Conservation (phyloP, 2,113 vertebrate genomes). For the Columbina picui region DNA sequence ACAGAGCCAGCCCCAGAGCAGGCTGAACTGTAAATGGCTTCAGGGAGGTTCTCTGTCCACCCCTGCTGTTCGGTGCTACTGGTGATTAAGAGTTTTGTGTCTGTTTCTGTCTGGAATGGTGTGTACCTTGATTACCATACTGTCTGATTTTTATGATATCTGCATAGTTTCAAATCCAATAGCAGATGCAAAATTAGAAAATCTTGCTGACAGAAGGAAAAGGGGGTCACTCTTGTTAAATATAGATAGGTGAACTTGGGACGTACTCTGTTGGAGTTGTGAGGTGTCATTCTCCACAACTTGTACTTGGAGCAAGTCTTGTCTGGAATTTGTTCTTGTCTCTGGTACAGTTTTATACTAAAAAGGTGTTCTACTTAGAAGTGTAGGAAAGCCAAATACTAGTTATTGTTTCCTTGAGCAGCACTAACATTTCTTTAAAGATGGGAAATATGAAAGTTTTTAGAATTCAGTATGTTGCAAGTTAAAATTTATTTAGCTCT, state of each 20-base stretch:
- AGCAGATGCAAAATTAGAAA: neutral
- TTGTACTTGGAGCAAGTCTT: neutral
- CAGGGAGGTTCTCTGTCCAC: neutral
- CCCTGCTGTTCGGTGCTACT: neutral
- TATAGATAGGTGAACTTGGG: neutral
- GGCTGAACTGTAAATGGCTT: neutral
- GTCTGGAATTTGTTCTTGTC: neutral
- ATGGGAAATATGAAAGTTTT: neutral
- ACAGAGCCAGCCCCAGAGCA: neutral
- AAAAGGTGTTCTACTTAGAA: neutral
- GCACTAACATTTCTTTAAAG: neutral
- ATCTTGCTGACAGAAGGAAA: neutral
- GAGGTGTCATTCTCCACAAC: neutral
- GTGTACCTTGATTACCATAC: neutral
- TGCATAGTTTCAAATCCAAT: neutral
- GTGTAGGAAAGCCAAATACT: neutral
- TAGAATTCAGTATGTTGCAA: neutral
- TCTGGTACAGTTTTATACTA: neutral
- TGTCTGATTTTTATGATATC: neutral
- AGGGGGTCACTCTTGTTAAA: neutral
- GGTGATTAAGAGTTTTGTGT: neutral
- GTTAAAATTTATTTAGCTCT: neutral
- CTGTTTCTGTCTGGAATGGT: neutral
- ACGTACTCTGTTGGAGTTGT: neutral
- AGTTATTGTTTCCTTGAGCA: neutral